phyloP scores from a whole-genome alignment of 2,888 invertebrate genomes.

The Phortica magna region DNA sequence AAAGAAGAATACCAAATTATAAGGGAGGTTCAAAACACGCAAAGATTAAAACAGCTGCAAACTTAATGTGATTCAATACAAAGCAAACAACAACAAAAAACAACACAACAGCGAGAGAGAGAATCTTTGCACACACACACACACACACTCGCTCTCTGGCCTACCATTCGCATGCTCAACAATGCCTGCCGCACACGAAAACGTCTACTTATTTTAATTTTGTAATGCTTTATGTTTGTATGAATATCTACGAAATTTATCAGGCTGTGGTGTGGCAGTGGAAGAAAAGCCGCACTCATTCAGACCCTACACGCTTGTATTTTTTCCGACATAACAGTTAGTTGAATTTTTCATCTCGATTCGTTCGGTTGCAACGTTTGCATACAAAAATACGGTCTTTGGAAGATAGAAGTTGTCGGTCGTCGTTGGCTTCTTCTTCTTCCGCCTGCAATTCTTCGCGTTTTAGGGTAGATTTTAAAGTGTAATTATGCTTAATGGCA shows the following conservation, averaged over 20 bases:
- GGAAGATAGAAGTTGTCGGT: background rate
- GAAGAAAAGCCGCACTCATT: background rate
- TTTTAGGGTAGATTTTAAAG: background rate
- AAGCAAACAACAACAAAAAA: slow-evolving; percentile 13
- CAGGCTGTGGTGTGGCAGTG: background rate
- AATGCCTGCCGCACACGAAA: background rate
- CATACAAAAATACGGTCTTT: too few relatives aligned
- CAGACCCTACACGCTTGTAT: background rate
- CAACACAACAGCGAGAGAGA: background rate
- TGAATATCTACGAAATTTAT: background rate
- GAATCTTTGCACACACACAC: background rate
- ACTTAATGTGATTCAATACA: background rate
- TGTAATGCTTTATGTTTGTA: background rate
- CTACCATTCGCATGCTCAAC: too few relatives aligned
- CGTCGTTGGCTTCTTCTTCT: background rate
- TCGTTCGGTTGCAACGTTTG: background rate
- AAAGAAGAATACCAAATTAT: slow-evolving; percentile 45
- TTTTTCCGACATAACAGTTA: background rate
- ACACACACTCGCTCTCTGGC: background rate
- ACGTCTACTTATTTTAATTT: background rate
- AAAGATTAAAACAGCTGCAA: slow-evolving; percentile 65
- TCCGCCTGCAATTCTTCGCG: background rate
- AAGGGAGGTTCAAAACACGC: slow-evolving; percentile 66
- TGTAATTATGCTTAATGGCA: background rate
- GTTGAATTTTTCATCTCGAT: background rate